Evolutionary conservation across 2,113 vertebrate species (phyloP).

Genomic region (Ptyas mucosa): DNA sequence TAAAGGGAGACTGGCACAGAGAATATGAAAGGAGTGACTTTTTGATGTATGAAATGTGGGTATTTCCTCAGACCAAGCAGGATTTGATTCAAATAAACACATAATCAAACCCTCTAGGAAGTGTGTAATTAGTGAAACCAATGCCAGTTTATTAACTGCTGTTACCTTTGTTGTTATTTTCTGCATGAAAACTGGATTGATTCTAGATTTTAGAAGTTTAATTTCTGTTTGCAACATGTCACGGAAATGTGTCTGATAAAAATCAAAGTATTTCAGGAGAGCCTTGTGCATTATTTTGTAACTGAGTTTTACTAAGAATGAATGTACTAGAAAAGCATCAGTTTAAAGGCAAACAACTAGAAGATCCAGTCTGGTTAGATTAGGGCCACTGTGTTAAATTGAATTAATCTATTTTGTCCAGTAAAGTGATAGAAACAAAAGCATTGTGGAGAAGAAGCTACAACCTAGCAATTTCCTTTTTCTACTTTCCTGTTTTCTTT

Average conservation of each 20-base stretch:
- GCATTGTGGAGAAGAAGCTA: conserved; percentile 28
- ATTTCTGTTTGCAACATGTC: conserved; percentile 54
- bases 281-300: conserved; percentile 2
- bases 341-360: conserved; percentile 60
- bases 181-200: conserved; percentile 59
- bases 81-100: conserved; percentile 65
- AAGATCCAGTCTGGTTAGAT: conserved; percentile 54
- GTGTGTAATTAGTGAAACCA: conserved; percentile 69
- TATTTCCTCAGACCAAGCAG: conserved; percentile 69
- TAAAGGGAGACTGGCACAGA: conserved; percentile 54
- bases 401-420: conserved; percentile 57
- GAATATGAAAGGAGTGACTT: conserved; percentile 66
- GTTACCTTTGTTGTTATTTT: conserved; percentile 44
- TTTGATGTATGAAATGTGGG: conserved; percentile 68
- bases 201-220: conserved; percentile 49
- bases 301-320: background rate
- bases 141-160: conserved; percentile 71
- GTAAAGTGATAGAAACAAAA: conserved; percentile 60
- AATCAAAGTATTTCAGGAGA: conserved; percentile 55
- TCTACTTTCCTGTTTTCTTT: conserved; percentile 54
- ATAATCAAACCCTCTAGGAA: conserved; percentile 67
- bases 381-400: conserved; percentile 61
- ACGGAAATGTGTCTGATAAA: conserved; percentile 55
- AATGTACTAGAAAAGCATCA: conserved; percentile 53
- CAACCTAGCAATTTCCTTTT: conserved; percentile 27